Conservation (phyloP, 2,888 invertebrate genomes). For the Campoletis raptor region DNA sequence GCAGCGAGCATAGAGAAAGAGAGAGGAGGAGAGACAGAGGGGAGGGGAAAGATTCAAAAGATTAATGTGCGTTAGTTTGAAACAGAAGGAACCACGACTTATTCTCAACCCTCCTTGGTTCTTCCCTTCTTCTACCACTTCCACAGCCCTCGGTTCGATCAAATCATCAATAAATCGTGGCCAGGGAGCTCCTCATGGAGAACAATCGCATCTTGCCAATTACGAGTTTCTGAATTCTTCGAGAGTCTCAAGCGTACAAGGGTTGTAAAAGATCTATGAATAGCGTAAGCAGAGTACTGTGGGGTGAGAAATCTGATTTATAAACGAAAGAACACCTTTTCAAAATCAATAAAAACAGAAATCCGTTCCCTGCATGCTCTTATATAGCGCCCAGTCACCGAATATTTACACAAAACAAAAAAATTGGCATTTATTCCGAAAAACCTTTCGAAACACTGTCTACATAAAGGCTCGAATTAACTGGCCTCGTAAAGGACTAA, state of each 20-base stretch:
- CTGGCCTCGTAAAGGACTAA: conserved; percentile 40
- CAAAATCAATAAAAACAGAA: conserved; percentile 44
- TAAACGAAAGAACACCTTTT: conserved; percentile 32
- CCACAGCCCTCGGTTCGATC: conserved; percentile 42
- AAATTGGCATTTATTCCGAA: background rate
- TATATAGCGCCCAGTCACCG: conserved; percentile 19
- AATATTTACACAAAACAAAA: conserved; percentile 19
- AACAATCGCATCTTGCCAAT: conserved; percentile 63
- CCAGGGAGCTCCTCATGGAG: conserved; percentile 18
- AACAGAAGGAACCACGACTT: conserved; percentile 68
- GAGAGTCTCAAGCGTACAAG: conserved; percentile 21
- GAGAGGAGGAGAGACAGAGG: conserved; percentile 23
- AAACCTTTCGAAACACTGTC: conserved; percentile 11
- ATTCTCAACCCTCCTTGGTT: conserved; percentile 26
- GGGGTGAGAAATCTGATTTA: conserved; percentile 55
- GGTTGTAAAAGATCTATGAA: conserved; percentile 36
- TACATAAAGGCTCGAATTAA: conserved; percentile 34
- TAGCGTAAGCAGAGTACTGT: background rate
- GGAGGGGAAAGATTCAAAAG: conserved; percentile 61
- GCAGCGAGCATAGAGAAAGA: background rate
- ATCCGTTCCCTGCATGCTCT: background rate
- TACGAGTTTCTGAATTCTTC: conserved; percentile 62
- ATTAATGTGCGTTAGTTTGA: conserved; percentile 71
- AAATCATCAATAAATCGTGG: conserved; percentile 66
- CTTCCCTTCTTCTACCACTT: conserved; percentile 32